Conservation (phyloP, 2,888 invertebrate species). For the Heliconius hortense region DNA sequence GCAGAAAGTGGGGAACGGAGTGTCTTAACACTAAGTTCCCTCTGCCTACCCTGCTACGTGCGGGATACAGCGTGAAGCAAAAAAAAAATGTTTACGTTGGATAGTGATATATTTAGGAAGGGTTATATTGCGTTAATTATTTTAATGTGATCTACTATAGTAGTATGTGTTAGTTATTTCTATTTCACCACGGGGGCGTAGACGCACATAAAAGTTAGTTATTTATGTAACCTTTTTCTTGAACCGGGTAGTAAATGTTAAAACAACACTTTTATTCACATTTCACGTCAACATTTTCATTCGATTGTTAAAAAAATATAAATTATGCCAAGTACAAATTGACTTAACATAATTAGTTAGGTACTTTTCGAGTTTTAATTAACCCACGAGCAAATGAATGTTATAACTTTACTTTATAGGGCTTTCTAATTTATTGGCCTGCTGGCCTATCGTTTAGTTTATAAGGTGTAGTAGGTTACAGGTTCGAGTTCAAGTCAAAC, state of each 20-base stretch:
- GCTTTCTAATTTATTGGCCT: background rate
- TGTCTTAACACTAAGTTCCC: too few relatives aligned
- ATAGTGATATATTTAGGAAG: background rate
- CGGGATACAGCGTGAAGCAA: too few relatives aligned
- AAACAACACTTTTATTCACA: conserved; percentile 1
- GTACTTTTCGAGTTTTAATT: conserved; percentile 12
- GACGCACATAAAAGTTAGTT: background rate
- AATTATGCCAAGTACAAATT: conserved; percentile 7
- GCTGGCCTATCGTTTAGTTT: background rate
- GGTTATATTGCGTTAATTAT: background rate
- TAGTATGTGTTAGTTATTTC: too few relatives aligned
- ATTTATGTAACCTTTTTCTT: background rate
- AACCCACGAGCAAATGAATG: background rate
- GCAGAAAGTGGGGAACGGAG: too few relatives aligned
- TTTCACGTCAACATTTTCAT: conserved; percentile 13
- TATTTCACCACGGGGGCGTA: too few relatives aligned
- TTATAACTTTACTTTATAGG: conserved; percentile 1
- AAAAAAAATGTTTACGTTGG: background rate
- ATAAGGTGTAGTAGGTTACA: background rate
- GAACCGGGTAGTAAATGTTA: background rate
- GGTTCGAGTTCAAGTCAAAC: background rate
- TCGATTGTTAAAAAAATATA: conserved; percentile 15
- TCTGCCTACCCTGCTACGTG: too few relatives aligned
- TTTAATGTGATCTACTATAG: background rate
- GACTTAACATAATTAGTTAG: conserved; percentile 12